A percentile compares a stretch with the other conserved stretches of the same genome.
Evolutionary conservation across 2,113 vertebrate species (phyloP).

Genomic region (human (Homo sapiens)): GRCh38 chr16:71652001-71652500

Average conservation of each 20-base stretch:
- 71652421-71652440: background rate
- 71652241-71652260: conserved; percentile 35
- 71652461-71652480: background rate
- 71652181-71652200: background rate
- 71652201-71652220: conserved; percentile 32
- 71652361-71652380: background rate
- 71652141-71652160: conserved; percentile 45
- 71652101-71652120: background rate
- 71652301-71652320: conserved; percentile 37
- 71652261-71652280: conserved; percentile 12
- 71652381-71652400: background rate
- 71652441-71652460: background rate
- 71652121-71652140: conserved; percentile 17
- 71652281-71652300: conserved; percentile 39
- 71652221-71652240: conserved; percentile 18
- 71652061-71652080: background rate
- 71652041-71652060: background rate
- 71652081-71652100: background rate
- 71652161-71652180: conserved; percentile 20
- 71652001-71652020: background rate
- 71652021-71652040: background rate
- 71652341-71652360: background rate
- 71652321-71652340: background rate
- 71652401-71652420: background rate
- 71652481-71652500: background rate